Evolutionary conservation across 2,797 vertebrate genomes (phyloP).

Genomic region (Tapera naevia): DNA sequence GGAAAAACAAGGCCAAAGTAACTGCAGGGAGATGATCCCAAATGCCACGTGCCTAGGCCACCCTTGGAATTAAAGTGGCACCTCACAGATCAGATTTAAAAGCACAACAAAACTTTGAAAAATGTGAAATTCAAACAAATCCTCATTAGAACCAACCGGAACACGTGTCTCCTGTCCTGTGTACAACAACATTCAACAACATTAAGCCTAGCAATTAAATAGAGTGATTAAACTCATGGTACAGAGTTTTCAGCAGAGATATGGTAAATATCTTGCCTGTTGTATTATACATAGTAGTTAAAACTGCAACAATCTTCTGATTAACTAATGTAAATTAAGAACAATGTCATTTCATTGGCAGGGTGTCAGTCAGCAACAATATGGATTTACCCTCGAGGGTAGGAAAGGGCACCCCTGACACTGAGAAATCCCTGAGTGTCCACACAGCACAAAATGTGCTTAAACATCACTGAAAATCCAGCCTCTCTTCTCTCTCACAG

Average conservation of each 20-base stretch:
- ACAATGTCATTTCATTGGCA: too few relatives aligned
- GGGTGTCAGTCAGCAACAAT: neutral
- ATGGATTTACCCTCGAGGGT: neutral
- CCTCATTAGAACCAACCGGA: neutral
- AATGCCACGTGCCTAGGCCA: neutral
- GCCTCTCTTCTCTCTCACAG: too few relatives aligned
- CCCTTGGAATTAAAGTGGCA: neutral
- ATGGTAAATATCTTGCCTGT: too few relatives aligned
- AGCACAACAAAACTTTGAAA: neutral
- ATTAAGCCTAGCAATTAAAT: too few relatives aligned
- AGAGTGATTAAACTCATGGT: too few relatives aligned
- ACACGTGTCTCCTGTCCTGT: accelerated
- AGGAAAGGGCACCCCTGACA: neutral
- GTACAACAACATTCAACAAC: neutral
- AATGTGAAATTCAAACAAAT: neutral
- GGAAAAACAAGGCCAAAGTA: neutral
- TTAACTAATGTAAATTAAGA: too few relatives aligned
- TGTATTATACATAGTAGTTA: too few relatives aligned
- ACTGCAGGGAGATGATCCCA: neutral
- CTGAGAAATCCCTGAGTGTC: neutral
- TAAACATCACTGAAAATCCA: neutral
- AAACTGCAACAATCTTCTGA: too few relatives aligned
- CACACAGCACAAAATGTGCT: neutral
- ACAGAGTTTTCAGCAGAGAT: too few relatives aligned
- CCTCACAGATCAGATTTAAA: neutral